A percentile compares a stretch with the other conserved stretches of the same genome.
phyloP scores from a whole-genome alignment of 2,797 vertebrate species.

The Pogoniulus pusillus region DNA sequence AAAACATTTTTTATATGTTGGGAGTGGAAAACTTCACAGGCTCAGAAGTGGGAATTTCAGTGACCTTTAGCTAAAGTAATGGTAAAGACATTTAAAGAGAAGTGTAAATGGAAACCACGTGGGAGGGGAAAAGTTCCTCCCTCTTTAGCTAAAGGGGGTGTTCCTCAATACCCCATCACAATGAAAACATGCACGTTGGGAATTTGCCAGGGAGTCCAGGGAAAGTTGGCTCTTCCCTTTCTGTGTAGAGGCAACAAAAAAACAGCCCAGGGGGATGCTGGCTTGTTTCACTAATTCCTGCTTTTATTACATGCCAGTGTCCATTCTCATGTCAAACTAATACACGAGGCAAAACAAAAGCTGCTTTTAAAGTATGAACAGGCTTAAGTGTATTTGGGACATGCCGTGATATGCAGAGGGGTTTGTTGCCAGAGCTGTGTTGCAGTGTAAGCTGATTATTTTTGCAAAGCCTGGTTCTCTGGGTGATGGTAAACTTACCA shows the following conservation, averaged over 20 bases:
- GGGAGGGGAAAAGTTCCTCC: constrained; percentile 15
- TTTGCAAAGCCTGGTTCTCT: background rate
- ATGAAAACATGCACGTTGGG: constrained; percentile 8
- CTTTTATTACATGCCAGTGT: background rate
- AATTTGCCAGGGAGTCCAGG: background rate
- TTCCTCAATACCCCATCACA: background rate
- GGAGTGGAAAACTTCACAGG: constrained; percentile 12
- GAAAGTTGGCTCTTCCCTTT: background rate
- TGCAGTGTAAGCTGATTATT: background rate
- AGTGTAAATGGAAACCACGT: constrained; percentile 36
- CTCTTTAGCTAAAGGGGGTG: background rate
- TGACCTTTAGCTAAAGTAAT: constrained; percentile 42
- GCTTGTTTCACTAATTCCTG: background rate
- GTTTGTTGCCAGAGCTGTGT: background rate
- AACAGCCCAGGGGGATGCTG: background rate
- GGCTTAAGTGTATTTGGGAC: background rate
- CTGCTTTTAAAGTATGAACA: background rate
- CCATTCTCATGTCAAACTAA: background rate
- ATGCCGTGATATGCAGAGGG: background rate
- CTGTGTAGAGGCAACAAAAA: background rate
- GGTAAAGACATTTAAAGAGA: constrained; percentile 7
- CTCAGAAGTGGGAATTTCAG: constrained; percentile 31
- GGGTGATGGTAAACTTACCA: background rate
- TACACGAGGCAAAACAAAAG: background rate
- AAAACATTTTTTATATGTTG: background rate